Percentiles rank a stretch among this genome's conserved stretches.
These are phyloP conservation scores for Trochalopteron elliotii DNA, from an alignment of 2,113 vertebrate species.

Conservation along the genomic window DNA sequence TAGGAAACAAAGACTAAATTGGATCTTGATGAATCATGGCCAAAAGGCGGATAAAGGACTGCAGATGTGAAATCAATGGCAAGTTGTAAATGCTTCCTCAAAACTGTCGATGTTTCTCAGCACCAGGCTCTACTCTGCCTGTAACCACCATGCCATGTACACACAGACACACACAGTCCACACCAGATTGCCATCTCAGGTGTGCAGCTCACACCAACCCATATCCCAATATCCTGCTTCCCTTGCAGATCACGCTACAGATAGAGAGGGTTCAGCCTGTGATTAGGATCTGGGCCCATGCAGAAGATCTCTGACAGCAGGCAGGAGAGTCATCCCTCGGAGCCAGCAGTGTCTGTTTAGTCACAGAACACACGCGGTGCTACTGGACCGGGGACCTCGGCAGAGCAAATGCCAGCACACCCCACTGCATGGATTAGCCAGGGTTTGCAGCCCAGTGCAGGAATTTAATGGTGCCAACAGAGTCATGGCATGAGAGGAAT, in stretches of 20 bases:
- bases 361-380: background rate
- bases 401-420: background rate
- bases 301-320: background rate
- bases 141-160: background rate
- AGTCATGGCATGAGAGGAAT: background rate
- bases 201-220: background rate
- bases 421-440: rapidly evolving
- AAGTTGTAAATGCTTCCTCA: background rate
- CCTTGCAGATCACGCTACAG: background rate
- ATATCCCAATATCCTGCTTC: slow-evolving; percentile 1
- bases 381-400: rapidly evolving
- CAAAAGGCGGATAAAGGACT: background rate
- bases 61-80: background rate
- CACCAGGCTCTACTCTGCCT: background rate
- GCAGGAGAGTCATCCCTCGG: background rate
- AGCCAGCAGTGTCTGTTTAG: background rate
- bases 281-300: background rate
- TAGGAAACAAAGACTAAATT: background rate
- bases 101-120: background rate
- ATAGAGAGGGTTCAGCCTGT: background rate
- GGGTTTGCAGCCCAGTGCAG: background rate
- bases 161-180: background rate
- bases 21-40: background rate
- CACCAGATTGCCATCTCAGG: background rate
- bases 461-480: background rate